Conservation (phyloP, 2,888 invertebrate species). For the Dasysyrphus albostriatus region DNA sequence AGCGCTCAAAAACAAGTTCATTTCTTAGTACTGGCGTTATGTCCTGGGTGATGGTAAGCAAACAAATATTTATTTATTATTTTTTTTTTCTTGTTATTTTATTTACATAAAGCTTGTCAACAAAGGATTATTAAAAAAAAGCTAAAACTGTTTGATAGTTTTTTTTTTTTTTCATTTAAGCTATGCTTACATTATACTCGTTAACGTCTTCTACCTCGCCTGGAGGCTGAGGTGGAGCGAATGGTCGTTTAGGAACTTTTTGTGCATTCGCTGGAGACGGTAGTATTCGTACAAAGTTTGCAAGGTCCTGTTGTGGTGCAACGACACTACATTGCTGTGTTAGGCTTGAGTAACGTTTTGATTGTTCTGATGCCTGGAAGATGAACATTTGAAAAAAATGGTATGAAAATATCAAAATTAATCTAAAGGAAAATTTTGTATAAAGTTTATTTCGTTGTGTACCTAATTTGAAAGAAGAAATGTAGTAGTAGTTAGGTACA, state of each 20-base stretch:
- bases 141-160: conserved; percentile 22
- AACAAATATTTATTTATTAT: conserved; percentile 31
- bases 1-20: conserved; percentile 92
- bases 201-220: conserved; percentile 83
- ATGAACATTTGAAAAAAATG: conserved; percentile 1
- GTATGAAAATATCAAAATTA: neutral
- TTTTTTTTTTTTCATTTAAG: neutral
- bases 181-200: conserved; percentile 84
- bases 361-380: conserved; percentile 90
- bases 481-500: neutral
- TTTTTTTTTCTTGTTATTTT: conserved; percentile 6
- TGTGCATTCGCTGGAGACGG: conserved; percentile 85
- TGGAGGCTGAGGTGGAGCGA: conserved; percentile 89
- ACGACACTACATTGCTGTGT: conserved; percentile 91
- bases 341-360: conserved; percentile 92
- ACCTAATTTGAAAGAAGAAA: neutral
- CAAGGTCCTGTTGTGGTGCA: conserved; percentile 85
- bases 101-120: conserved; percentile 16
- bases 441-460: neutral
- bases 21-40: conserved; percentile 91
- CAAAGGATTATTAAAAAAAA: conserved; percentile 37
- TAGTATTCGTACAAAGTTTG: conserved; percentile 90
- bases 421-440: neutral
- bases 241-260: conserved; percentile 84
- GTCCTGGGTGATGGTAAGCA: conserved; percentile 84